Conservation (phyloP, 2,888 invertebrate species). For the Amphipyra tragopoginis region DNA sequence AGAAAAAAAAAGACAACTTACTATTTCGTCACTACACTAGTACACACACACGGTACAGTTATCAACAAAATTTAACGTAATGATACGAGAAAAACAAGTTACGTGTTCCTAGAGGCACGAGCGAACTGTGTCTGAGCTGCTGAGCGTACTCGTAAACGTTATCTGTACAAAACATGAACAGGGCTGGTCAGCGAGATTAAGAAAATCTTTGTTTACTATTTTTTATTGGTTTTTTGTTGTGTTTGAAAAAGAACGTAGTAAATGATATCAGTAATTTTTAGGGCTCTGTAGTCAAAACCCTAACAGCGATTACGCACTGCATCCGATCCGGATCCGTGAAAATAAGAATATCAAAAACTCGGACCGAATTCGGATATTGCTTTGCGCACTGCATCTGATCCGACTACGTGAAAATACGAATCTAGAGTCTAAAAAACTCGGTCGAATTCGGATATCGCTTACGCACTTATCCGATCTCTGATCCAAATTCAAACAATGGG, state of each 20-base stretch:
- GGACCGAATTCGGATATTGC: too few relatives aligned
- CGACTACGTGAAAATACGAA: too few relatives aligned
- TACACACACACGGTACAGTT: neutral
- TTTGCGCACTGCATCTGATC: too few relatives aligned
- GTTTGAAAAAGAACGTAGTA: neutral
- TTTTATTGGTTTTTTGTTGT: neutral
- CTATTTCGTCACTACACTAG: conserved; percentile 24
- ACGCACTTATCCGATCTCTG: too few relatives aligned
- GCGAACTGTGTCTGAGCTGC: neutral
- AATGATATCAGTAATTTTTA: too few relatives aligned
- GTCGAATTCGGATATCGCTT: too few relatives aligned
- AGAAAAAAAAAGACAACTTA: conserved; percentile 16
- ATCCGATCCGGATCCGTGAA: too few relatives aligned
- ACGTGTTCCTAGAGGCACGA: conserved; percentile 18
- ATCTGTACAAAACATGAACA: neutral
- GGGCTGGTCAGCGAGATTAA: neutral
- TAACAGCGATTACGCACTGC: too few relatives aligned
- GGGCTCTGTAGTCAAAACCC: too few relatives aligned
- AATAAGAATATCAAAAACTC: too few relatives aligned
- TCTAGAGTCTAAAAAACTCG: too few relatives aligned
- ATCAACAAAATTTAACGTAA: conserved; percentile 17
- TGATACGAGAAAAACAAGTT: neutral
- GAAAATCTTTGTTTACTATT: neutral
- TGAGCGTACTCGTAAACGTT: neutral
- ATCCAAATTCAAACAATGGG: too few relatives aligned